Evolutionary conservation across 1,140 invertebrate genomes (phyloP), one percentile per base, ranked within the genome.

Genomic region (Bombyx mori): DNA sequence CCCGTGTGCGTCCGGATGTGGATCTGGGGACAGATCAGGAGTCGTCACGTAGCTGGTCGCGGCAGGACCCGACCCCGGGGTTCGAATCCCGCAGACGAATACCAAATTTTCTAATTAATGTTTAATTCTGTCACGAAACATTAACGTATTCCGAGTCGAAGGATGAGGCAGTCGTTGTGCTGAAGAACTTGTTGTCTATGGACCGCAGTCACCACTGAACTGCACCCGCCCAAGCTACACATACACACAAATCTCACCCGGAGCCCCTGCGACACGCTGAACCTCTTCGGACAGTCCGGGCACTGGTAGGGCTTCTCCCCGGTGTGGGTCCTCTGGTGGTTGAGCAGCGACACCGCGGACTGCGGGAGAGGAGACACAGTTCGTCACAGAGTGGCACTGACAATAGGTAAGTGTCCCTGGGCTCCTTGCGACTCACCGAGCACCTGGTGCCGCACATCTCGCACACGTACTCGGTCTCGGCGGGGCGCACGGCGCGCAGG

Each of bases 271-370:
- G 55, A 65, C 0, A 77, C 63, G 44, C 69, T 77, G 58, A 89
- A 77, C 44, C 66, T 72, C 57, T 89, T 89, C 0, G 75, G 68
- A 49, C 91, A 92, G n/a, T 91, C 84, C 43, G 90, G 90, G 74
- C 93, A 95, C 6, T 90, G 89, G 65, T 91, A 94, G 0, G 92
- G 92, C 60, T 91, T 92, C 69, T 93, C 92, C 1, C 92, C 94
- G 0, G 94, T 95, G 74, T 96, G 91, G 0, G 87, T 90, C 8
- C 90, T 82, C 62, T 85, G 83, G 22, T 91, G 90, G 50, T 89
- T 86, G 2, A 65, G 52, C 10, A 83, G 62, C 0, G 75, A 58
- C 0, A 75, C 63, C 10, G 69, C 71, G 0, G 69, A 71, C 77
- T 82, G 67, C 6, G 56, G 51, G 65, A 57, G 57, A 51, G 49